Conservation (phyloP, 1,140 invertebrate genomes). For the Brachystomella parvula region DNA sequence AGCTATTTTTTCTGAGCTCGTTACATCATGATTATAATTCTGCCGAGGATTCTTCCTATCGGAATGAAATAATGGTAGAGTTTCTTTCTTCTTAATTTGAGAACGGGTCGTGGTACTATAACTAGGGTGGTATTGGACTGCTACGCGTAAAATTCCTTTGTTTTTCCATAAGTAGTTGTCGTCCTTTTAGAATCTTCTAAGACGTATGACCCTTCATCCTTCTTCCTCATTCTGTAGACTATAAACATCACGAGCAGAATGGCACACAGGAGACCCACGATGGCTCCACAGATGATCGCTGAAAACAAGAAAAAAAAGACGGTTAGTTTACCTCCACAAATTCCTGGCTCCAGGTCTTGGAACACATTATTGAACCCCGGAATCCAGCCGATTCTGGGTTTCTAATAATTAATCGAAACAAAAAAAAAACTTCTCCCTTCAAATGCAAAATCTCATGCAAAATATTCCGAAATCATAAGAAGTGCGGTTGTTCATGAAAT, state of each 20-base stretch:
- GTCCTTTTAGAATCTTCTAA: conserved; percentile 93
- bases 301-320: conserved; percentile 46
- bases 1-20: not conserved
- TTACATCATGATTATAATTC: conserved; percentile 7
- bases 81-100: no score
- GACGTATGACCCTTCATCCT: conserved; percentile 97
- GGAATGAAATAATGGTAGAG: not conserved
- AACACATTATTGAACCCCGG: no score
- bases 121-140: not conserved
- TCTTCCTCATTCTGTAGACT: conserved; percentile 98
- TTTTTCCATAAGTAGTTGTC: conserved; percentile 53
- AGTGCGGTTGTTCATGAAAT: no score
- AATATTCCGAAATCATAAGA: no score
- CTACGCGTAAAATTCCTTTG: conserved; percentile 38
- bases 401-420: no score
- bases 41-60: not conserved
- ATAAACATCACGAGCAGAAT: conserved; percentile 99
- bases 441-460: no score
- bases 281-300: conserved; percentile 97
- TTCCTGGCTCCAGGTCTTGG: no score
- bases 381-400: no score
- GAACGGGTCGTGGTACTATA: not conserved
- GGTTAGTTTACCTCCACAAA: not conserved
- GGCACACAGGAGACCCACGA: conserved; percentile 91
- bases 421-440: no score